A percentile compares a stretch with the other conserved stretches of the same genome.
phyloP scores from a whole-genome alignment of 2,797 vertebrate genomes.

The Galago senegalensis region DNA sequence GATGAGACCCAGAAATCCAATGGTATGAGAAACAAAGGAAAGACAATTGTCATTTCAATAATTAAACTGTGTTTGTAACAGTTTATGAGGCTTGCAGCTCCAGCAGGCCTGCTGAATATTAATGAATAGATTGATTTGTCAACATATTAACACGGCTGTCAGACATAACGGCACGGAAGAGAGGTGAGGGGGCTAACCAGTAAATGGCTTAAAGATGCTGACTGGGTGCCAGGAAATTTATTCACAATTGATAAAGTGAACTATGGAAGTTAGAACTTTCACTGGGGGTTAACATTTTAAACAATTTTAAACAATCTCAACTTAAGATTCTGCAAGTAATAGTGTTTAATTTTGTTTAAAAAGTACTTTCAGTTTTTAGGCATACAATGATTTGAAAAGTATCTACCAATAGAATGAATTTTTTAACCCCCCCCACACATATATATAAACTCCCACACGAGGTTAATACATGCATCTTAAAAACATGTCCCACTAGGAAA shows the following conservation, averaged over 20 bases:
- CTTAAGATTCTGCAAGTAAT: constrained; percentile 51
- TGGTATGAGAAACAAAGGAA: constrained; percentile 79
- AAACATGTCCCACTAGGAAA: background rate
- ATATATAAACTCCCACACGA: background rate
- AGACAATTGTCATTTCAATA: constrained; percentile 82
- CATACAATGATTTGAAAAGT: constrained; percentile 36
- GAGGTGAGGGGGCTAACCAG: constrained; percentile 38
- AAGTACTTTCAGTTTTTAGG: background rate
- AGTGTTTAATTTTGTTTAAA: constrained; percentile 25
- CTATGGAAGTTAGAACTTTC: constrained; percentile 38
- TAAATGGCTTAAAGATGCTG: constrained; percentile 47
- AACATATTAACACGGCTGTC: constrained; percentile 83
- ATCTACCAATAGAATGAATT: background rate
- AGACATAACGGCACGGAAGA: constrained; percentile 62
- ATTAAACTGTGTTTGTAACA: constrained; percentile 85
- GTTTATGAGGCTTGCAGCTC: constrained; percentile 76
- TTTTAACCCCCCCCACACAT: background rate
- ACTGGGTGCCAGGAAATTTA: constrained; percentile 33
- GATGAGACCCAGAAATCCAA: constrained; percentile 78
- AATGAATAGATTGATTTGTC: constrained; percentile 84
- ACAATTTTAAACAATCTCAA: constrained; percentile 47
- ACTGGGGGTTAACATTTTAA: constrained; percentile 11
- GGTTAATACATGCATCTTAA: background rate
- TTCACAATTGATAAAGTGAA: constrained; percentile 17
- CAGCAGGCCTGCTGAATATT: constrained; percentile 81